Percentiles rank a stretch among this genome's conserved stretches.
phyloP scores from a whole-genome alignment of 1,140 invertebrate species.

The Heliothis subflexa region DNA sequence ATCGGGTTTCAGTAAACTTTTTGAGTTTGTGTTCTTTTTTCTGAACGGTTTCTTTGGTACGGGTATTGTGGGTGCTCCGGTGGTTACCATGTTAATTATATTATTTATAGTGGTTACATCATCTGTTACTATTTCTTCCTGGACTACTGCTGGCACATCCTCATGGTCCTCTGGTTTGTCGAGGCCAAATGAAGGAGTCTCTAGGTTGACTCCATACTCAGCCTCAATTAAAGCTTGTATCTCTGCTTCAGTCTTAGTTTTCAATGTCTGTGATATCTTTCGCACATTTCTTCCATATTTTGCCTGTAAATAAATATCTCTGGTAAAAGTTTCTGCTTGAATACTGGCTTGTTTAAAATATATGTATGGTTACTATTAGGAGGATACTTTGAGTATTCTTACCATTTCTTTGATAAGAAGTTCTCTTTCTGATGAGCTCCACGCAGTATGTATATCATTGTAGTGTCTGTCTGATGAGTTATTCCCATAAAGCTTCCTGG shows the following conservation, averaged over 20 bases:
- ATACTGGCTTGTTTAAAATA: too few species aligned
- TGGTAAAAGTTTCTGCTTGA: not conserved
- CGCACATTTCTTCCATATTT: slow-evolving; percentile 88
- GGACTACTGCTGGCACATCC: slow-evolving; percentile 64
- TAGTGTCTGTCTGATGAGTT: slow-evolving; percentile 56
- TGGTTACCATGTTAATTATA: slow-evolving; percentile 86
- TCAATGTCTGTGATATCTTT: slow-evolving; percentile 88
- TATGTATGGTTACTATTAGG: too few species aligned
- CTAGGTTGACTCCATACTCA: slow-evolving; percentile 79
- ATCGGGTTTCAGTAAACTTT: slow-evolving; percentile 58
- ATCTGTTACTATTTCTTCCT: slow-evolving; percentile 78
- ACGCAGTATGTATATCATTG: slow-evolving; percentile 65
- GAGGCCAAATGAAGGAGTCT: slow-evolving; percentile 61
- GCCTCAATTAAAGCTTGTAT: slow-evolving; percentile 85
- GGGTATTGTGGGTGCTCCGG: slow-evolving; percentile 83
- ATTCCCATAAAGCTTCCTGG: slow-evolving; percentile 68
- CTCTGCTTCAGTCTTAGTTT: slow-evolving; percentile 88
- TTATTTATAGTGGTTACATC: slow-evolving; percentile 84
- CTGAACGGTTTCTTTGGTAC: slow-evolving; percentile 61
- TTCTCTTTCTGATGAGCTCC: slow-evolving; percentile 87
- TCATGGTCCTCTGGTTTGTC: slow-evolving; percentile 66
- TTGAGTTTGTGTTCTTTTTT: slow-evolving; percentile 63
- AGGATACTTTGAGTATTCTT: slow-evolving; percentile 44
- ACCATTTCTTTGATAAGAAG: slow-evolving; percentile 88
- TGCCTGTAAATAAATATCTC: slow-evolving; percentile 76